These are phyloP conservation scores for Caenorhabditis briggsae DNA, from an alignment of 1,140 invertebrate species.

Conservation along the genomic window DNA sequence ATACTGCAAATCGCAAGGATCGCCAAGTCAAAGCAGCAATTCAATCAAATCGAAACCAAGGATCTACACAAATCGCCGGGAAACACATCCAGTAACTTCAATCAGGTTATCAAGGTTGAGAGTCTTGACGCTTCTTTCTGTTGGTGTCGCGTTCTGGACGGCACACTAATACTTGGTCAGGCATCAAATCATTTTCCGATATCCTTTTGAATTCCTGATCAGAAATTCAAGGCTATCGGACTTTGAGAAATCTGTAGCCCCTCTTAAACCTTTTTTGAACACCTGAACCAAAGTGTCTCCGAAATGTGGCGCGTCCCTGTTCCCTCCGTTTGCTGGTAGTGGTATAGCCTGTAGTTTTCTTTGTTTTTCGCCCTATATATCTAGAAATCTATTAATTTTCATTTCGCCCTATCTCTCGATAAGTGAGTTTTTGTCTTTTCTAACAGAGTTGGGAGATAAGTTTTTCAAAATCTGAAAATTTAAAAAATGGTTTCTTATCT, in stretches of 20 bases:
- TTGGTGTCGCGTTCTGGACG: constrained; percentile 41
- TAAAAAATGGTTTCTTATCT: no score
- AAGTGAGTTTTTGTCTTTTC: background rate
- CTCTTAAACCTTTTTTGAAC: no score
- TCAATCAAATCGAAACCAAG: constrained; percentile 77
- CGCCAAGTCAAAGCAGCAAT: constrained; percentile 76
- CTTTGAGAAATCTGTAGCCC: no score
- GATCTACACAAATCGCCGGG: constrained; percentile 72
- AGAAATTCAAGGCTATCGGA: background rate
- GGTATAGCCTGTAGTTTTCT: constrained; percentile 50
- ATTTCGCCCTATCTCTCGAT: background rate
- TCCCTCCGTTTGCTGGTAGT: constrained; percentile 50
- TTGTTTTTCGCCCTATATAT: background rate
- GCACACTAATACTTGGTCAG: background rate
- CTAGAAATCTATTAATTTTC: background rate
- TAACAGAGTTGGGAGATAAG: background rate
- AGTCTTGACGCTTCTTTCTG: constrained; percentile 56
- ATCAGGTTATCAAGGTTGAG: constrained; percentile 72
- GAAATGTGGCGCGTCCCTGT: constrained; percentile 27
- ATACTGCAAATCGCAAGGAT: constrained; percentile 77
- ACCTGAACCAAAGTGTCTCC: background rate
- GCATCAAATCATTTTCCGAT: background rate
- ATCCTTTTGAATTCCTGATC: background rate
- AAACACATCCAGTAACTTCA: constrained; percentile 74
- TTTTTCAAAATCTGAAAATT: background rate